Percentiles rank a stretch among this genome's conserved stretches.
These are phyloP conservation scores for Azorinus chamasolen DNA, from an alignment of 2,888 invertebrate genomes.

Conservation along the genomic window DNA sequence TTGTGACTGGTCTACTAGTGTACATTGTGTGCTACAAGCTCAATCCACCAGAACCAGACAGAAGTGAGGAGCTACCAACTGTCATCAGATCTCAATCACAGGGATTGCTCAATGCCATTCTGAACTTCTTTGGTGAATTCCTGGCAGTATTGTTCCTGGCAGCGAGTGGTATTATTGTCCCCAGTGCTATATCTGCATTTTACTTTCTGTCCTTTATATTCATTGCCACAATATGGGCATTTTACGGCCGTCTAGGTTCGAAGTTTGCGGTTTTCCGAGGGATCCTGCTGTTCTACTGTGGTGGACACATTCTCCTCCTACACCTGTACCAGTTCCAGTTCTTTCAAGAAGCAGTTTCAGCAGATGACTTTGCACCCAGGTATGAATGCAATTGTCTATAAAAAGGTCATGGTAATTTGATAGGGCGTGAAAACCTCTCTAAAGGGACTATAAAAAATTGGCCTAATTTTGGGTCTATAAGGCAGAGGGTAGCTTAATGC, in stretches of 20 bases:
- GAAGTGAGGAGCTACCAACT: constrained; percentile 50
- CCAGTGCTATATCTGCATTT: constrained; percentile 93
- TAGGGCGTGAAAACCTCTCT: no score
- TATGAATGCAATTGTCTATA: no score
- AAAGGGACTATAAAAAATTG: no score
- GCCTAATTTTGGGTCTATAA: no score
- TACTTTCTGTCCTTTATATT: constrained; percentile 95
- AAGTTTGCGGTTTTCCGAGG: constrained; percentile 90
- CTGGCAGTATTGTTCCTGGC: constrained; percentile 78
- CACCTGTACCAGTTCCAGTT: constrained; percentile 95
- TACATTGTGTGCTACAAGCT: constrained; percentile 75
- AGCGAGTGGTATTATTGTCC: constrained; percentile 91
- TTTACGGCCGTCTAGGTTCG: constrained; percentile 91
- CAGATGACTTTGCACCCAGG: constrained; percentile 90
- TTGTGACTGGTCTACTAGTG: constrained; percentile 77
- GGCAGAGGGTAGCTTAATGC: no score
- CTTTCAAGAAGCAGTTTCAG: constrained; percentile 91
- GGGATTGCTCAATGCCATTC: constrained; percentile 56
- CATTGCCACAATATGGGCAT: constrained; percentile 91
- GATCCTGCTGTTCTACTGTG: constrained; percentile 89
- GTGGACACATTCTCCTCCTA: constrained; percentile 91
- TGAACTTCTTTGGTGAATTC: constrained; percentile 77
- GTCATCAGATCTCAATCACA: constrained; percentile 48
- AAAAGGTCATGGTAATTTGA: no score
- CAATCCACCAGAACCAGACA: constrained; percentile 47